Base-by-base conservation (phyloP, 2,113 vertebrate species). In the Petaurus breviceps region DNA sequence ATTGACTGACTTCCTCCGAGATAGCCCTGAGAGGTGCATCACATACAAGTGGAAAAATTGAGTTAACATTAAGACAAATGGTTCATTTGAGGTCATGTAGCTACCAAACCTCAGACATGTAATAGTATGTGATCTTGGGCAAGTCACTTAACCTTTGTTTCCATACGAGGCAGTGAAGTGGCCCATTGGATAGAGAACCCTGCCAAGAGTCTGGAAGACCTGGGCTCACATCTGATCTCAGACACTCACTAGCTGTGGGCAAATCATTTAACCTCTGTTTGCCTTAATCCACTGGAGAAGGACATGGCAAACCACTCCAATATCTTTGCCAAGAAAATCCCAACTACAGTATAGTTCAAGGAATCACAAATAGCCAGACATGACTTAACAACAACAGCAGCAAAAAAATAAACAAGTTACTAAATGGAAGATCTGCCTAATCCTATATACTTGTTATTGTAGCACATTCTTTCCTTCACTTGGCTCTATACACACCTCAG, bases 271-370 rank as follows among this genome's bases (percentile, higher is more conserved):
- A n/a, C 37, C 68, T 77, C 37, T 43, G 16, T 43, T 84, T 43
- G 7, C 37, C n/a, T 84, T 43, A 84, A 43, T 43, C n/a, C 6
- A 68, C 31, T 43, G n/a, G 37, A 84, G n/a, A 84, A 43, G 68
- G 19, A 43, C n/a, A 84, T 84, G 68, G 19, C 37, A 84, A 68
- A 84, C 37, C 6, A 43, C 68, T 22, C 16, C n/a, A 43, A 8
- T 77, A 43, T 23, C n/a, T 84, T 84, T 84, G n/a, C 68, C 19
- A 43, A 43, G 68, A 84, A 84, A 43, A 84, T 6, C 6, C 16
- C 0, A 43, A 0, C 2, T n/a, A 22, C 6, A 7, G 2, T 23
- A 84, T 84, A 1, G 68, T 43, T 2, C 68, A 43, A 8, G 7
- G 19, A 43, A 7, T 84, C 68, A 84, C 5, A n/a, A n/a, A 77